phyloP scores from a whole-genome alignment of 2,888 invertebrate genomes.

The Philhelius pedissequus region DNA sequence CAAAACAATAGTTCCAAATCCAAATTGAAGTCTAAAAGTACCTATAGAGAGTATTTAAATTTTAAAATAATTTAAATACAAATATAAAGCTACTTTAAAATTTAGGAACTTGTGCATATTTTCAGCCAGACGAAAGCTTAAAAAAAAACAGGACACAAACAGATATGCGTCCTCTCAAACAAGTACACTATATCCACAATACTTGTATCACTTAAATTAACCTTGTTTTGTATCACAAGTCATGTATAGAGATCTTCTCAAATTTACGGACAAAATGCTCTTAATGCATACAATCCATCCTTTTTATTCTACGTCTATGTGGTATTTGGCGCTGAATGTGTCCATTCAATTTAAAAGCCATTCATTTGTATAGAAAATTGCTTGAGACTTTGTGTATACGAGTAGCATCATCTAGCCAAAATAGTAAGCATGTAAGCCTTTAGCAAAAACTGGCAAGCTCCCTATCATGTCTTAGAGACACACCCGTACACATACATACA shows the following conservation, averaged over 20 bases:
- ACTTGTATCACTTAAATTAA: neutral
- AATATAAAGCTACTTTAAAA: neutral
- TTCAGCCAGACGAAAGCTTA: neutral
- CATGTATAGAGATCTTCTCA: neutral
- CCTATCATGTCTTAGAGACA: neutral
- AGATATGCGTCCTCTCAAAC: neutral
- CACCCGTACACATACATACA: neutral
- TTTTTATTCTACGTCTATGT: neutral
- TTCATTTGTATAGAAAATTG: conserved; percentile 21
- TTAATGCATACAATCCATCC: neutral
- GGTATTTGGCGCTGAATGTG: conserved; percentile 1
- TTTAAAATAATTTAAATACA: neutral
- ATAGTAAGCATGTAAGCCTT: neutral
- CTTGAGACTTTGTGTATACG: neutral
- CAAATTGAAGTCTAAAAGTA: too few relatives aligned
- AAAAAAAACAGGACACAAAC: neutral
- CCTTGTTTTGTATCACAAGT: neutral
- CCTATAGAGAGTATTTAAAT: too few relatives aligned
- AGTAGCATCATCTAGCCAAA: neutral
- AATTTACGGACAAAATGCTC: neutral
- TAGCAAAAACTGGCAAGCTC: neutral
- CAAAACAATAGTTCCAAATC: too few relatives aligned
- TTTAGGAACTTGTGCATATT: neutral
- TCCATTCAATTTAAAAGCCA: conserved; percentile 24
- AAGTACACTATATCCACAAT: too few relatives aligned